Evolutionary conservation across 1,140 invertebrate species (phyloP).

Genomic region (Aphis craccivora): DNA sequence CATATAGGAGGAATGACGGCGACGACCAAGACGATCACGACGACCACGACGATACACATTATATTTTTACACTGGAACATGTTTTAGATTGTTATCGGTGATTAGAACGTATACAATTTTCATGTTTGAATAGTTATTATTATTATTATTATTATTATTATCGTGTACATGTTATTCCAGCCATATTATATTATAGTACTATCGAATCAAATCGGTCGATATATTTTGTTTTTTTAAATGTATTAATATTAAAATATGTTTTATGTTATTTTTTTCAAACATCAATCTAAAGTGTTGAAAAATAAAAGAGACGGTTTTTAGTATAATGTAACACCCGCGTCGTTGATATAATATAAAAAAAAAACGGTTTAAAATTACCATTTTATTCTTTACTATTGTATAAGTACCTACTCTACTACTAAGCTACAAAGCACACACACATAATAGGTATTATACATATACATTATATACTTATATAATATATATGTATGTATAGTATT

Average conservation of each 20-base stretch:
- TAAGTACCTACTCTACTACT: background rate
- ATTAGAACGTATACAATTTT: conserved; percentile 34
- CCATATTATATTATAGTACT: background rate
- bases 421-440: background rate
- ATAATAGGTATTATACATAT: background rate
- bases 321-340: background rate
- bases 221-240: conserved; percentile 15
- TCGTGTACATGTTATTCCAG: background rate
- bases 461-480: background rate
- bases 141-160: conserved; percentile 37
- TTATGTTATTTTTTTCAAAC: background rate
- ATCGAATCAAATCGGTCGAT: conserved; percentile 22
- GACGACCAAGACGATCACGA: conserved; percentile 6
- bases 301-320: background rate
- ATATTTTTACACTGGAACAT: background rate
- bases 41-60: conserved; percentile 25
- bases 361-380: conserved; percentile 18
- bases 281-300: background rate
- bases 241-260: background rate
- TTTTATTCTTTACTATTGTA: background rate
- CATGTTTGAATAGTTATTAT: conserved; percentile 40
- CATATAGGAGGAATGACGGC: background rate
- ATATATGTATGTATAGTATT: too few relatives aligned
- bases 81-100: conserved; percentile 45
- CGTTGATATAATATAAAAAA: background rate